Evolutionary conservation across 92 coral and sea anemone species (phyloP).

Genomic region (Epizoanthus illoricatus): DNA sequence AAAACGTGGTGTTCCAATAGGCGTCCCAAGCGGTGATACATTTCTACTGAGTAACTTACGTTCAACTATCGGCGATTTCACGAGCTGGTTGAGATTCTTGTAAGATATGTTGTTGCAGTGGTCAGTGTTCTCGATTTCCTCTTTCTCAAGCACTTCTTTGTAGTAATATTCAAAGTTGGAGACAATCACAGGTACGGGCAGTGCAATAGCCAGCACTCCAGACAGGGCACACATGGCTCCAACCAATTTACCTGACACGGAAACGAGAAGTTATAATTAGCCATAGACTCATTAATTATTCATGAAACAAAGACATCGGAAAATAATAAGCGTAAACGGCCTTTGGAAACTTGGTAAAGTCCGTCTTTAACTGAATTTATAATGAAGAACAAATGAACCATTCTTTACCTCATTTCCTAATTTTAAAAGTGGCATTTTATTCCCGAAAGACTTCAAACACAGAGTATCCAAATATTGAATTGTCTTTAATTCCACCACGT

Average conservation of each 20-base stretch:
- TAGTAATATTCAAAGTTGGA: slow-evolving; percentile 96
- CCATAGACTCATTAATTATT: background rate
- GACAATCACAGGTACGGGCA: slow-evolving; percentile 97
- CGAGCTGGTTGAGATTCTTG: slow-evolving; percentile 62
- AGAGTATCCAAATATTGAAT: no score
- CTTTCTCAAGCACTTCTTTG: slow-evolving; percentile 74
- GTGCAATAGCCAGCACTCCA: slow-evolving; percentile 95
- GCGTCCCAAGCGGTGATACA: slow-evolving; percentile 11
- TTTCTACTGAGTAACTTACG: slow-evolving; percentile 42
- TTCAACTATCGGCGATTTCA: slow-evolving; percentile 67
- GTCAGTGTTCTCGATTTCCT: slow-evolving; percentile 38
- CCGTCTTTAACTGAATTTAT: no score
- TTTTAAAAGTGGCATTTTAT: no score
- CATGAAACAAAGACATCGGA: no score
- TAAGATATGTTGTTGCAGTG: slow-evolving; percentile 55
- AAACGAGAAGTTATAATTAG: background rate
- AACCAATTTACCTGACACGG: slow-evolving; percentile 70
- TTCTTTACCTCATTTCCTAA: no score
- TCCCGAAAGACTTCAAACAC: no score
- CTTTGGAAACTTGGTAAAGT: no score
- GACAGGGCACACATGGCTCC: slow-evolving; percentile 94
- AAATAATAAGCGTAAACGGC: no score
- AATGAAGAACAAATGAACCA: no score
- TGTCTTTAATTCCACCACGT: no score
- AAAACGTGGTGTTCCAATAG: slow-evolving; percentile 31